These are phyloP conservation scores for Phenacoccus solenopsis DNA, from an alignment of 1,140 invertebrate genomes.

Conservation along the genomic window DNA sequence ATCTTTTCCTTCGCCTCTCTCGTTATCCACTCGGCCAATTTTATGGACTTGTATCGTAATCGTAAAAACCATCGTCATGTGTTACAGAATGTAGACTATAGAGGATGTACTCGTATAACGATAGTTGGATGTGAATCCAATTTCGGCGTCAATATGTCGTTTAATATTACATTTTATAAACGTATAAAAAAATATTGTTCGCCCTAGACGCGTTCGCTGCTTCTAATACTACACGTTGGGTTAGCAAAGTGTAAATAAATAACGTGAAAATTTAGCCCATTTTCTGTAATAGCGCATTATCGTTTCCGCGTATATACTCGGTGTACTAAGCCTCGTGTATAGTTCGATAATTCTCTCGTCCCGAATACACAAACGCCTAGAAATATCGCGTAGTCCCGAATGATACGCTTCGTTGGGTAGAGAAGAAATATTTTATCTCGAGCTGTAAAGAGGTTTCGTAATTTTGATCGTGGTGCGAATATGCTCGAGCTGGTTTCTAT, in stretches of 20 bases:
- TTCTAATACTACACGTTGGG: too few relatives aligned
- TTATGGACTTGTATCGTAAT: not conserved
- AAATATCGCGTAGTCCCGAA: not conserved
- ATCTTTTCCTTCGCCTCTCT: too few relatives aligned
- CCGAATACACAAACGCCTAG: not conserved
- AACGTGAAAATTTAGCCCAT: not conserved
- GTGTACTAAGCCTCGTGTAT: not conserved
- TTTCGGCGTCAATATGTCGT: conserved; percentile 1
- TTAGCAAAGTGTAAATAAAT: not conserved
- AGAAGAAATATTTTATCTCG: too few relatives aligned
- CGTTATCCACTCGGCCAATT: too few relatives aligned
- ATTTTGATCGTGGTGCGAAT: too few relatives aligned
- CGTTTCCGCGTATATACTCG: not conserved
- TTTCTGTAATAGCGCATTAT: not conserved
- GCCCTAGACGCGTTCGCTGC: too few relatives aligned
- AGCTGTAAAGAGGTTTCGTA: too few relatives aligned
- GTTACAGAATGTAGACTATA: not conserved
- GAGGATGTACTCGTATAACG: not conserved
- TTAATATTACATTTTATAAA: conserved; percentile 4
- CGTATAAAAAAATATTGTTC: not conserved
- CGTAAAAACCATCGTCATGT: not conserved
- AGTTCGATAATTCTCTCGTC: not conserved
- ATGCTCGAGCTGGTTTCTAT: too few relatives aligned
- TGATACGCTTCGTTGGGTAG: too few relatives aligned
- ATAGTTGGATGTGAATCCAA: not conserved